Conservation (phyloP, 1,140 invertebrate species). For the Neocloeon triangulifer region DNA sequence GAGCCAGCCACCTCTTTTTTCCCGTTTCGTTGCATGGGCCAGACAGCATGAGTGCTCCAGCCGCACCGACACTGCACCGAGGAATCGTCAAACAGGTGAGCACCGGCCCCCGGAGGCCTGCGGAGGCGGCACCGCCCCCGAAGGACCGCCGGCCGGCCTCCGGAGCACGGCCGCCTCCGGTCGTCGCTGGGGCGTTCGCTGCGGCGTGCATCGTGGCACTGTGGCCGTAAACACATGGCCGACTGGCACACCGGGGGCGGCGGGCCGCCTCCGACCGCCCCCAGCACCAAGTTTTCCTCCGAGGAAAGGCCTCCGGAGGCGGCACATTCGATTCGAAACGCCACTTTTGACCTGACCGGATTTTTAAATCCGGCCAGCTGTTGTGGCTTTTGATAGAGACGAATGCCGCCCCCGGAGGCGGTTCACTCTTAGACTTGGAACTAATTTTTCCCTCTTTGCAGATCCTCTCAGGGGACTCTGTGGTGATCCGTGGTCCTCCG, state of each 20-base stretch:
- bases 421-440: too few species aligned
- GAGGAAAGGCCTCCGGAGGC: too few species aligned
- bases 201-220: not conserved
- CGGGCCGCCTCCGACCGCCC: not conserved
- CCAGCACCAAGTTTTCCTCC: slow-evolving; percentile 2
- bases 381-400: slow-evolving; percentile 5
- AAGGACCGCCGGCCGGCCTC: not conserved
- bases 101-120: not conserved
- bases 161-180: not conserved
- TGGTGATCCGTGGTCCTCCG: slow-evolving; percentile 61
- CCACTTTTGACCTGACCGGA: not conserved
- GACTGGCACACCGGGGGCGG: not conserved
- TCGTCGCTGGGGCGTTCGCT: not conserved
- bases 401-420: not conserved
- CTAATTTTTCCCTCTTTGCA: slow-evolving; percentile 17
- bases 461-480: slow-evolving; percentile 75
- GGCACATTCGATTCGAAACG: too few species aligned
- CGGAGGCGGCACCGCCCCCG: not conserved
- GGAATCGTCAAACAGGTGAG: slow-evolving; percentile 32
- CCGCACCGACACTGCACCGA: slow-evolving; percentile 17
- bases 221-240: not conserved
- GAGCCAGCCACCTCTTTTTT: too few species aligned
- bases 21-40: slow-evolving; percentile 9
- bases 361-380: not conserved
- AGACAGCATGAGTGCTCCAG: slow-evolving; percentile 20